Evolutionary conservation across 1,140 invertebrate genomes (phyloP).

Genomic region (Drosophila ercepeae): DNA sequence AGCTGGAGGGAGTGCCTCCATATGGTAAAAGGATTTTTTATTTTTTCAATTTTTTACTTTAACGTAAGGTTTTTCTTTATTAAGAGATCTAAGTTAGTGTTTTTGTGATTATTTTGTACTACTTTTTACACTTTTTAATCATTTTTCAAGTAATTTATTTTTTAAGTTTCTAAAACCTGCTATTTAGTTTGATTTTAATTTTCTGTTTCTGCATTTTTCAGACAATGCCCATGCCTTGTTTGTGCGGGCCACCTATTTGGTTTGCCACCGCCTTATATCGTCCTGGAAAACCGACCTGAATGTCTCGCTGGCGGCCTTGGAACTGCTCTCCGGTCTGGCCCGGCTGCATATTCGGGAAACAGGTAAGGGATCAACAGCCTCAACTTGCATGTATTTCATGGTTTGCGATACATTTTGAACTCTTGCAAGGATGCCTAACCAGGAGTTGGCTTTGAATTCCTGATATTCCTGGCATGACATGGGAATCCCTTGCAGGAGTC

Average conservation of each 20-base stretch:
- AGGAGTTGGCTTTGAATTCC: not conserved
- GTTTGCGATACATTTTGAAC: slow-evolving; percentile 4
- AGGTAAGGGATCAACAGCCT: slow-evolving; percentile 85
- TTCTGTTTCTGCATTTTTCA: slow-evolving; percentile 44
- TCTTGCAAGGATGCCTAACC: slow-evolving; percentile 18
- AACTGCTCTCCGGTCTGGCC: slow-evolving; percentile 94
- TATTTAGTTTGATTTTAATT: not conserved
- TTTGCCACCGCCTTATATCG: slow-evolving; percentile 96
- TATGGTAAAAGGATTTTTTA: slow-evolving; percentile 70
- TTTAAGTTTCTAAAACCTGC: not conserved
- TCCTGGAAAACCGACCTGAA: slow-evolving; percentile 98
- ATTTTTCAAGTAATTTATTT: not conserved
- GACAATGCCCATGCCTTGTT: slow-evolving; percentile 88
- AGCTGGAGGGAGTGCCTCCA: slow-evolving; percentile 70
- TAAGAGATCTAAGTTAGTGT: no score
- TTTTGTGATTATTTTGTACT: no score
- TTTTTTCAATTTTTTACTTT: slow-evolving; percentile 1
- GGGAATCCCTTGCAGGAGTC: slow-evolving; percentile 21
- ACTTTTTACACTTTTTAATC: no score
- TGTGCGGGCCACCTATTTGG: slow-evolving; percentile 95
- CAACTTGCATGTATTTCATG: slow-evolving; percentile 1
- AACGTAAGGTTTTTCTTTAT: not conserved
- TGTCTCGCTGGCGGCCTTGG: slow-evolving; percentile 96
- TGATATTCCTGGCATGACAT: no score
- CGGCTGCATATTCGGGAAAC: slow-evolving; percentile 93